Evolutionary conservation across 1,140 invertebrate species (phyloP).

Genomic region (Caenorhabditis tropicalis): DNA sequence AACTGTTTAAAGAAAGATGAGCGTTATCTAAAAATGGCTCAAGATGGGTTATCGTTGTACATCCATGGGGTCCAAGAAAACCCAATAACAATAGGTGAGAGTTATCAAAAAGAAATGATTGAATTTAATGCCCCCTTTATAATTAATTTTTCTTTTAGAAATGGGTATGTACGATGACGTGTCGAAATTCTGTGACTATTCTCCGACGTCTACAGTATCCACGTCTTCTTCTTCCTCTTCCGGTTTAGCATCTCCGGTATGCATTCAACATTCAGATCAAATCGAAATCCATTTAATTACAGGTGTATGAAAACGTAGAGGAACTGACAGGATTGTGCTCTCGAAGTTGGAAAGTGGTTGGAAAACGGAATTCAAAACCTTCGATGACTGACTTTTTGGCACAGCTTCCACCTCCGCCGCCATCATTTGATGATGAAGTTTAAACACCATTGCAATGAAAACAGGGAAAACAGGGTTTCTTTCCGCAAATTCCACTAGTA

Average conservation of each 20-base stretch:
- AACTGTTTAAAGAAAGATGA: conserved; percentile 25
- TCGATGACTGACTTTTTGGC: conserved; percentile 31
- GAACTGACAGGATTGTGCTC: conserved; percentile 23
- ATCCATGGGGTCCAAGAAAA: neutral
- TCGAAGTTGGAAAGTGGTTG: conserved; percentile 20
- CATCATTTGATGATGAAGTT: conserved; percentile 11
- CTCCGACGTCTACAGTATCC: conserved; percentile 14
- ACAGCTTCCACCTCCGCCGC: neutral
- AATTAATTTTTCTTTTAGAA: neutral
- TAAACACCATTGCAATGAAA: no score
- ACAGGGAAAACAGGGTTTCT: no score
- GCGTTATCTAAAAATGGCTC: neutral
- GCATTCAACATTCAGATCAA: neutral
- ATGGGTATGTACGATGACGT: conserved; percentile 33
- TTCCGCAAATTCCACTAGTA: no score
- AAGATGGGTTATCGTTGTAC: neutral
- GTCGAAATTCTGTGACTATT: conserved; percentile 27
- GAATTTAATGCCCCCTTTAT: neutral
- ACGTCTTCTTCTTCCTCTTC: conserved; percentile 28
- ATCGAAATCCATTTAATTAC: neutral
- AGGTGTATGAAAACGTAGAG: conserved; percentile 24
- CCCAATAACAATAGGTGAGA: neutral
- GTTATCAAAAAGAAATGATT: neutral
- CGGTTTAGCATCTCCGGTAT: conserved; percentile 4
- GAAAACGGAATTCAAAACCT: conserved; percentile 15